These are phyloP conservation scores for Zeugodacus cucurbitae DNA, from an alignment of 1,140 invertebrate species.

Conservation along the genomic window DNA sequence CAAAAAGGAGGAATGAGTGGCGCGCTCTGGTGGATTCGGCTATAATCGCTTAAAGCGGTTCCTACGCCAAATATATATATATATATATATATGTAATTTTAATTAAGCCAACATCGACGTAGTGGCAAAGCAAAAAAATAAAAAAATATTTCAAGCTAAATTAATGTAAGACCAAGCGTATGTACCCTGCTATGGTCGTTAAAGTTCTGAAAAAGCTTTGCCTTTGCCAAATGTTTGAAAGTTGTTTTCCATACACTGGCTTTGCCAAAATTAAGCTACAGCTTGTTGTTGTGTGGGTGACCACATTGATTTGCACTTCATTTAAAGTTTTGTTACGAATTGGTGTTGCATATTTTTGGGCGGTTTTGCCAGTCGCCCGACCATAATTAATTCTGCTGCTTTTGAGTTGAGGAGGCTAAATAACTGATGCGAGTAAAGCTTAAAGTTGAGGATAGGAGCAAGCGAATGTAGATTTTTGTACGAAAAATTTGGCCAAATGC, in stretches of 20 bases:
- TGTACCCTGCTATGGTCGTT: not conserved
- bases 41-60: too few relatives aligned
- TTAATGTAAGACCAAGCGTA: not conserved
- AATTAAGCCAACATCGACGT: not conserved
- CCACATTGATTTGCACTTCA: conserved; percentile 34
- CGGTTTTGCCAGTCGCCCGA: not conserved
- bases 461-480: not conserved
- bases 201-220: conserved; percentile 10
- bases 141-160: too few relatives aligned
- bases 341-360: conserved; percentile 13
- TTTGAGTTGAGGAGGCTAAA: not conserved
- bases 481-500: not conserved
- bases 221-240: not conserved
- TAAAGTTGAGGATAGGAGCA: not conserved
- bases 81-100: too few relatives aligned
- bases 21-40: too few relatives aligned
- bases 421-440: not conserved
- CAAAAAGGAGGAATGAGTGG: too few relatives aligned
- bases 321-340: conserved; percentile 35
- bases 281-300: not conserved
- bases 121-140: not conserved
- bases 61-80: too few relatives aligned
- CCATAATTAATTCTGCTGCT: not conserved
- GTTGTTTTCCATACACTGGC: not conserved
- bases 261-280: not conserved